Evolutionary conservation across 2,113 vertebrate species (phyloP).

Genomic region (Lampris incognitus): DNA sequence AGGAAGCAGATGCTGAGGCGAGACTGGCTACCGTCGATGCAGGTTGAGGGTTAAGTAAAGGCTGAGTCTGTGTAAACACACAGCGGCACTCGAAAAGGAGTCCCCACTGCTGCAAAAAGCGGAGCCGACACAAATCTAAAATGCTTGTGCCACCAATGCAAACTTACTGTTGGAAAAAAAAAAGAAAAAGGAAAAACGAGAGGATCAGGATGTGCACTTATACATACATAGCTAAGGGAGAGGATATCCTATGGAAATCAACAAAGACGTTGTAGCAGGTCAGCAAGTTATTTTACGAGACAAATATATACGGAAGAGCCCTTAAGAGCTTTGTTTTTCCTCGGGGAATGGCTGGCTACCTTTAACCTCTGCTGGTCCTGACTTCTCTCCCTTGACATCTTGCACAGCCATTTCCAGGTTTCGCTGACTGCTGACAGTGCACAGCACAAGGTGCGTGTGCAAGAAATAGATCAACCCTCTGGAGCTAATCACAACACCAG

Average conservation of each 20-base stretch:
- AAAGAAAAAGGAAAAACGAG: too few species aligned
- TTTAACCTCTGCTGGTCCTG: slow-evolving; percentile 1
- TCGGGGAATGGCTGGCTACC: background rate
- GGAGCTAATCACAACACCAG: background rate
- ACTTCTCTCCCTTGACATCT: background rate
- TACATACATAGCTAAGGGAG: too few species aligned
- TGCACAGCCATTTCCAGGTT: background rate
- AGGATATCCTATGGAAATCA: background rate
- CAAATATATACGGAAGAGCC: background rate
- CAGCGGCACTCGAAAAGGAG: background rate
- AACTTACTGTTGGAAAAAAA: background rate
- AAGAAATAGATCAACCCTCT: background rate
- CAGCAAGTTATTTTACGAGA: background rate
- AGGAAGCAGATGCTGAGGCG: slow-evolving; percentile 54
- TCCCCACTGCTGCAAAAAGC: background rate
- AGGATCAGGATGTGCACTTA: background rate
- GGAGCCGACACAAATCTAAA: background rate
- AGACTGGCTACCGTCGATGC: background rate
- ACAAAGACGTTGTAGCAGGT: background rate
- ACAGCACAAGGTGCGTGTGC: background rate
- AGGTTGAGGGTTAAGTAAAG: background rate
- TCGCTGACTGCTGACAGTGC: background rate
- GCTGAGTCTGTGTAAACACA: background rate
- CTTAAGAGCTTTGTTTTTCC: background rate
- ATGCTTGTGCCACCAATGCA: background rate